phyloP scores from a whole-genome alignment of 2,113 vertebrate genomes.

The Albula glossodonta region DNA sequence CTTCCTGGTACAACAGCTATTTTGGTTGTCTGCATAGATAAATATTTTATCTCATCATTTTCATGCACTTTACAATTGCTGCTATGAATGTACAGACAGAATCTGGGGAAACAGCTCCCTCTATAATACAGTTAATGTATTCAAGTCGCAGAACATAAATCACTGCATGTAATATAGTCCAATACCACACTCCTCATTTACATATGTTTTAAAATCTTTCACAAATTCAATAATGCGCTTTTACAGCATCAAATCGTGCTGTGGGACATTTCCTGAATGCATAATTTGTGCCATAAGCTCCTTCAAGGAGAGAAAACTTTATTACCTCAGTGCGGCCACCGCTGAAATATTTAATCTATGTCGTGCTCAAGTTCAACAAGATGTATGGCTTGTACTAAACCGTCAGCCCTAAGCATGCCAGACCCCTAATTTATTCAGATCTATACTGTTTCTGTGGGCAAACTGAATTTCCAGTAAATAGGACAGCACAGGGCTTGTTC shows the following conservation, averaged over 20 bases:
- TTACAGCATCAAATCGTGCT: background rate
- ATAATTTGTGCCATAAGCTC: slow-evolving; percentile 36
- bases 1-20: slow-evolving; percentile 11
- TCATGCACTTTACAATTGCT: slow-evolving; percentile 7
- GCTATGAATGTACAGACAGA: background rate
- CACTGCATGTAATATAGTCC: slow-evolving; percentile 29
- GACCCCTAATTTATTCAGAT: slow-evolving; percentile 43
- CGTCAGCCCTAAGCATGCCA: slow-evolving; percentile 30
- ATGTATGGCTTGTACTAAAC: slow-evolving; percentile 45
- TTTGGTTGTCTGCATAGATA: slow-evolving; percentile 18
- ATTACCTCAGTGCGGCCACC: slow-evolving; percentile 7
- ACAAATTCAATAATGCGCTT: slow-evolving; percentile 37
- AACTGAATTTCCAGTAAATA: slow-evolving; percentile 35
- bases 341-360: slow-evolving; percentile 26
- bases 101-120: background rate
- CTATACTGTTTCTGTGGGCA: slow-evolving; percentile 34
- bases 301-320: slow-evolving; percentile 20
- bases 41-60: slow-evolving; percentile 30
- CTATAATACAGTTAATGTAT: slow-evolving; percentile 29
- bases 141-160: slow-evolving; percentile 31
- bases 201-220: slow-evolving; percentile 42
- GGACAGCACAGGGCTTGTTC: slow-evolving; percentile 39
- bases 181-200: slow-evolving; percentile 25
- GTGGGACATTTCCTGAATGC: slow-evolving; percentile 36
- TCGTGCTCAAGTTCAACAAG: slow-evolving; percentile 43